phyloP scores from a whole-genome alignment of 1,140 invertebrate genomes.

The Uloborus diversus region DNA sequence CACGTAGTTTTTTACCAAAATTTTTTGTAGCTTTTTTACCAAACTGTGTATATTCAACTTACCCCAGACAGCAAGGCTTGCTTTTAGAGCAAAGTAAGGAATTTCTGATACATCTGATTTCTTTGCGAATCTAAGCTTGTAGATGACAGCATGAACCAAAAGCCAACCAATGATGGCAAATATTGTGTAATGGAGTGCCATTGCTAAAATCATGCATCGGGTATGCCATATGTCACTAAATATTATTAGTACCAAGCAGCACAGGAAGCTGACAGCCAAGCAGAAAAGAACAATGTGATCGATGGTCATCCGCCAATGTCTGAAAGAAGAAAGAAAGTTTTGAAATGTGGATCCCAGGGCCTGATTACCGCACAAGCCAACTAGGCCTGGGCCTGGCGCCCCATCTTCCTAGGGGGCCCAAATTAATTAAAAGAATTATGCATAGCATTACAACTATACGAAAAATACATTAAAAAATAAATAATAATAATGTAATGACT shows the following conservation, averaged over 20 bases:
- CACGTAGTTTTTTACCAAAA: no score
- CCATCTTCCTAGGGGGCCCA: no score
- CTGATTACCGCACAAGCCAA: no score
- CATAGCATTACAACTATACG: no score
- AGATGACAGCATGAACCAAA: constrained; percentile 6
- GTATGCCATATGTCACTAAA: constrained; percentile 18
- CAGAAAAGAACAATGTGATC: constrained; percentile 35
- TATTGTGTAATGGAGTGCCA: constrained; percentile 14
- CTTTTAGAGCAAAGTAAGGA: constrained; percentile 7
- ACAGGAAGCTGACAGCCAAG: constrained; percentile 15
- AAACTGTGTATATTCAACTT: no score
- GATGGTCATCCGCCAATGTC: constrained; percentile 16
- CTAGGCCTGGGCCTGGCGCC: no score
- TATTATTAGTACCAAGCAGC: constrained; percentile 7
- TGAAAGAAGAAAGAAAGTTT: constrained; percentile 15
- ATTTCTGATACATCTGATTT: constrained; percentile 33
- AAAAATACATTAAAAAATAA: no score
- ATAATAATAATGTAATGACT: no score
- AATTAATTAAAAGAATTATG: no score
- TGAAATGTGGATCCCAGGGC: no score
- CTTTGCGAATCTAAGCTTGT: constrained; percentile 28
- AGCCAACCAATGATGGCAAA: constrained; percentile 7
- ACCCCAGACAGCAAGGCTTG: constrained; percentile 8
- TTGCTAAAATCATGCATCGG: not conserved
- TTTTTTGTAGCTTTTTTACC: no score